Evolutionary conservation across 2,888 invertebrate genomes (phyloP).

Genomic region (Neuroscelio doddi): DNA sequence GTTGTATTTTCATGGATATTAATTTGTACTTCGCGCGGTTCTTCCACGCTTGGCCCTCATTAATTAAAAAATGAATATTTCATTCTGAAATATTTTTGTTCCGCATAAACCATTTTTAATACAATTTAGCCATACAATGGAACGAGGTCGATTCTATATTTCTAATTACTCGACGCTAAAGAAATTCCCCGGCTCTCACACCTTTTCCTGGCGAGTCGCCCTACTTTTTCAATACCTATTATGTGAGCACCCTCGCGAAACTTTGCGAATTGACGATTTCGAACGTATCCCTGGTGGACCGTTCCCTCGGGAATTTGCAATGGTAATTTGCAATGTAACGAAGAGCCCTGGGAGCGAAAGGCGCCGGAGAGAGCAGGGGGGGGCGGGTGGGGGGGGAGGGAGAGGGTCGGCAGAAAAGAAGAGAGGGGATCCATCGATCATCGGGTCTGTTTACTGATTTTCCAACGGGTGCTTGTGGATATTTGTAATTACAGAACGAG

Average conservation of each 20-base stretch:
- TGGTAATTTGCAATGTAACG: slow-evolving; percentile 24
- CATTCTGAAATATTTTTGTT: slow-evolving; percentile 41
- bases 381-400: slow-evolving; percentile 11
- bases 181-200: slow-evolving; percentile 24
- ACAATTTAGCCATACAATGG: slow-evolving; percentile 22
- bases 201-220: slow-evolving; percentile 24
- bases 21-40: slow-evolving; percentile 35
- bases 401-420: too few relatives aligned
- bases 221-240: slow-evolving; percentile 37
- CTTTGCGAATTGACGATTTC: slow-evolving; percentile 24
- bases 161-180: slow-evolving; percentile 31
- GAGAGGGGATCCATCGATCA: slow-evolving; percentile 57
- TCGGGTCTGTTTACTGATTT: slow-evolving; percentile 61
- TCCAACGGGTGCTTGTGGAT: slow-evolving; percentile 61
- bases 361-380: slow-evolving; percentile 16
- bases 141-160: slow-evolving; percentile 45
- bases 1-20: slow-evolving; percentile 39
- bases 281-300: slow-evolving; percentile 13
- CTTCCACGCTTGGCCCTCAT: slow-evolving; percentile 29
- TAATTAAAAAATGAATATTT: slow-evolving; percentile 47
- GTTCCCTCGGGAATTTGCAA: slow-evolving; percentile 23
- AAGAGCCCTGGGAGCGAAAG: background rate
- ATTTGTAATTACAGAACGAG: slow-evolving; percentile 67
- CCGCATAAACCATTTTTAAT: slow-evolving; percentile 36
- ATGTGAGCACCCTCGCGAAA: slow-evolving; percentile 15